Conservation (phyloP, 1,140 invertebrate genomes). For the Augochlora pura region DNA sequence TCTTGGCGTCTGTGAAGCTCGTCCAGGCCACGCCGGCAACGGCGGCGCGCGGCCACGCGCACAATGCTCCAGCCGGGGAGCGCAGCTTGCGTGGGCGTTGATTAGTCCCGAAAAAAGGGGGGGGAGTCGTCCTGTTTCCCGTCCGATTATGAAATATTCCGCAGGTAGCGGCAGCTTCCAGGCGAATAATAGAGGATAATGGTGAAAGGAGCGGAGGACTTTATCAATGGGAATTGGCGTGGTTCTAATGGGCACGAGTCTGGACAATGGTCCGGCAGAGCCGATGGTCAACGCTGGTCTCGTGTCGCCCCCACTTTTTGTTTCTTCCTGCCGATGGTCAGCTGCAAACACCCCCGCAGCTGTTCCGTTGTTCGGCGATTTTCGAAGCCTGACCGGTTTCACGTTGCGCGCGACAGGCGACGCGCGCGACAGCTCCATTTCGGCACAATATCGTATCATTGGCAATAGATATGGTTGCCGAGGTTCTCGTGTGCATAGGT, state of each 20-base stretch:
- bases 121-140: constrained; percentile 65
- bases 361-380: constrained; percentile 40
- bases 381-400: constrained; percentile 10
- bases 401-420: neutral
- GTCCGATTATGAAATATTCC: constrained; percentile 63
- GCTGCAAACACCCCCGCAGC: constrained; percentile 62
- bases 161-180: constrained; percentile 28
- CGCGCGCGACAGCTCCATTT: too few relatives aligned
- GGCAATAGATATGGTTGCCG: neutral
- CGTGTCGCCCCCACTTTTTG: constrained; percentile 44
- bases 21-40: neutral
- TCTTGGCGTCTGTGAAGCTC: neutral
- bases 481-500: too few relatives aligned
- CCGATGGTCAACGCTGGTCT: constrained; percentile 65
- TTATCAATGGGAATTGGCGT: constrained; percentile 72
- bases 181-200: constrained; percentile 67
- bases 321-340: constrained; percentile 40
- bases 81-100: constrained; percentile 71
- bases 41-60: neutral
- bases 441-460: neutral
- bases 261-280: constrained; percentile 64
- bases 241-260: constrained; percentile 65
- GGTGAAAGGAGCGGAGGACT: constrained; percentile 65
- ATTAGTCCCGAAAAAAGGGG: constrained; percentile 60
- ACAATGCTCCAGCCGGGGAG: constrained; percentile 18